These are phyloP conservation scores for Trialeurodes vaporariorum DNA, from an alignment of 1,140 invertebrate genomes.

Conservation along the genomic window DNA sequence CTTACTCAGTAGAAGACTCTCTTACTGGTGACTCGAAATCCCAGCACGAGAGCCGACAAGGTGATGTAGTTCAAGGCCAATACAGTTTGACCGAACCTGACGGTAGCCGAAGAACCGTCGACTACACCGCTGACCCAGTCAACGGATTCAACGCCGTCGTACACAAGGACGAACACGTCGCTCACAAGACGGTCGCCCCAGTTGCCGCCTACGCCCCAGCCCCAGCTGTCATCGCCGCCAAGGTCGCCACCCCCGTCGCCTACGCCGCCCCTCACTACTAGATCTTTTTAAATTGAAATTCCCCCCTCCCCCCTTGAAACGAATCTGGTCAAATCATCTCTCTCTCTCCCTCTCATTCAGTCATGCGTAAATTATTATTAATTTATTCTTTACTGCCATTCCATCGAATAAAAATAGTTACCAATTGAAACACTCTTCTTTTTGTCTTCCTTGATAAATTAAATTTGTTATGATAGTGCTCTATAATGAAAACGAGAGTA, in stretches of 20 bases:
- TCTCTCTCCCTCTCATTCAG: neutral
- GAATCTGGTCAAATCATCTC: slow-evolving; percentile 1
- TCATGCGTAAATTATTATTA: slow-evolving; percentile 4
- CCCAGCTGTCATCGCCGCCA: slow-evolving; percentile 39
- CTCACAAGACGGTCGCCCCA: neutral
- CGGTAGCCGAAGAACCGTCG: slow-evolving; percentile 35
- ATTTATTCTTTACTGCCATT: slow-evolving; percentile 5
- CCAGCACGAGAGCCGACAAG: slow-evolving; percentile 42
- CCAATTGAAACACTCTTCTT: neutral
- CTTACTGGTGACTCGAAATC: slow-evolving; percentile 53
- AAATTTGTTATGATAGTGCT: slow-evolving; percentile 43
- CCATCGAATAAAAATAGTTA: neutral
- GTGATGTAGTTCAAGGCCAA: slow-evolving; percentile 47
- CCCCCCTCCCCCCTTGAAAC: neutral
- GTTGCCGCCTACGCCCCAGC: slow-evolving; percentile 30
- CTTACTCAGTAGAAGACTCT: slow-evolving; percentile 35
- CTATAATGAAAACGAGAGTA: too few relatives aligned
- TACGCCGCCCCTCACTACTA: slow-evolving; percentile 40
- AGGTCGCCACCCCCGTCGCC: slow-evolving; percentile 20
- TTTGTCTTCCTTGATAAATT: neutral
- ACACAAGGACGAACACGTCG: slow-evolving; percentile 36
- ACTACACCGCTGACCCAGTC: slow-evolving; percentile 33
- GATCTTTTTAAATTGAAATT: neutral
- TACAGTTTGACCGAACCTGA: slow-evolving; percentile 47
- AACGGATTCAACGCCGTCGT: slow-evolving; percentile 35